Conservation (phyloP, 2,888 invertebrate species). For the Stenotaenia linearis region DNA sequence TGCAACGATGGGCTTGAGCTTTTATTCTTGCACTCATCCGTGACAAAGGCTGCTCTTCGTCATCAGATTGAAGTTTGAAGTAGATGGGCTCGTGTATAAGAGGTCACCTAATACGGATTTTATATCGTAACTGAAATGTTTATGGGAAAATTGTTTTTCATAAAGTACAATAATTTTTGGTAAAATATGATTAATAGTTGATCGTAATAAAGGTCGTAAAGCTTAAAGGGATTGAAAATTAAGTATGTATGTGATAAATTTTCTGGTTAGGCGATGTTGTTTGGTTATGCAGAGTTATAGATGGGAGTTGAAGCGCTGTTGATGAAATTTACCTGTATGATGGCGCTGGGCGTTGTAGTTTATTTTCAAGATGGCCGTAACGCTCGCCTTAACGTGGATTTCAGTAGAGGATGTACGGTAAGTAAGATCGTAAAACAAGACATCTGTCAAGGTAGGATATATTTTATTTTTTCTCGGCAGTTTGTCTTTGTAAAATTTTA, state of each 20-base stretch:
- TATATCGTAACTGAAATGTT: background rate
- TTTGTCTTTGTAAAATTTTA: too few relatives aligned
- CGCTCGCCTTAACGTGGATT: too few relatives aligned
- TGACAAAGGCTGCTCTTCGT: conserved; percentile 2
- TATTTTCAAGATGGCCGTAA: too few relatives aligned
- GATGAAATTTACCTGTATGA: too few relatives aligned
- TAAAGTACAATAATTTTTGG: background rate
- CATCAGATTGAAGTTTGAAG: conserved; percentile 9
- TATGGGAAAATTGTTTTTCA: background rate
- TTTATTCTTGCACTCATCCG: conserved; percentile 3
- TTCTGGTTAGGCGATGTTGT: too few relatives aligned
- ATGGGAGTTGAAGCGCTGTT: too few relatives aligned
- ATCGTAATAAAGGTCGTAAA: background rate
- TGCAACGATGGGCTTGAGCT: background rate
- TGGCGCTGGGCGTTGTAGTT: too few relatives aligned
- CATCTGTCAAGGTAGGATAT: too few relatives aligned
- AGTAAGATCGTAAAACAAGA: too few relatives aligned
- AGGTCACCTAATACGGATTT: background rate
- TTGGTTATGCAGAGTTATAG: too few relatives aligned
- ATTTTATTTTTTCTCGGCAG: too few relatives aligned
- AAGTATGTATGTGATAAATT: background rate
- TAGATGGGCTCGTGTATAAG: background rate
- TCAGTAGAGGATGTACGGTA: too few relatives aligned
- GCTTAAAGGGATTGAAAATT: background rate
- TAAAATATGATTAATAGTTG: background rate